These are phyloP conservation scores for Mus pahari DNA, from an alignment of 2,113 vertebrate species.

Conservation along the genomic window DNA sequence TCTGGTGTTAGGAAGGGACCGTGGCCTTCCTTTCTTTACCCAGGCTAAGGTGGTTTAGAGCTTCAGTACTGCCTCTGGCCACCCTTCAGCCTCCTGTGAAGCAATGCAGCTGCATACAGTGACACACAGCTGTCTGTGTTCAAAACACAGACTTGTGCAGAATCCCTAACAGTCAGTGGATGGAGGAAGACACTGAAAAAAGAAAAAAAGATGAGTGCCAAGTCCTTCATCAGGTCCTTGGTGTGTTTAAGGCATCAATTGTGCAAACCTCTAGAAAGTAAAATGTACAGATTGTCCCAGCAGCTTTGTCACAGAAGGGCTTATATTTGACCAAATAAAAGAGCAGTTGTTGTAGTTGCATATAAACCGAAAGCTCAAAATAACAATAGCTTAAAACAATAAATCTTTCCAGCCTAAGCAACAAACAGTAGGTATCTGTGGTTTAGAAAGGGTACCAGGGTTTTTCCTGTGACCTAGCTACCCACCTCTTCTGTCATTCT, in stretches of 20 bases:
- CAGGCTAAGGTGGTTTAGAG: too few species aligned
- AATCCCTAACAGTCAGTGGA: background rate
- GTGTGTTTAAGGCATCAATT: background rate
- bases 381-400: background rate
- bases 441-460: accelerated
- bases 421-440: background rate
- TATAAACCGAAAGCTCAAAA: conserved; percentile 16
- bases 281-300: background rate
- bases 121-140: accelerated
- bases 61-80: background rate
- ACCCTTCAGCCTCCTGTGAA: background rate
- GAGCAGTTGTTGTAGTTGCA: background rate
- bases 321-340: background rate
- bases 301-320: background rate
- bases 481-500: background rate
- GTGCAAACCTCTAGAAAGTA: background rate
- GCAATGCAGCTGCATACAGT: background rate
- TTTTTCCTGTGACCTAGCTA: background rate
- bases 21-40: background rate
- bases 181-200: background rate
- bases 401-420: background rate
- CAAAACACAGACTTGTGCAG: background rate
- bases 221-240: background rate
- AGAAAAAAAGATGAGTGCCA: background rate
- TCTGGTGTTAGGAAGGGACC: background rate